A percentile compares a stretch with the other conserved stretches of the same genome.
phyloP scores from a whole-genome alignment of 2,113 vertebrate species.

The Nesoenas mayeri region DNA sequence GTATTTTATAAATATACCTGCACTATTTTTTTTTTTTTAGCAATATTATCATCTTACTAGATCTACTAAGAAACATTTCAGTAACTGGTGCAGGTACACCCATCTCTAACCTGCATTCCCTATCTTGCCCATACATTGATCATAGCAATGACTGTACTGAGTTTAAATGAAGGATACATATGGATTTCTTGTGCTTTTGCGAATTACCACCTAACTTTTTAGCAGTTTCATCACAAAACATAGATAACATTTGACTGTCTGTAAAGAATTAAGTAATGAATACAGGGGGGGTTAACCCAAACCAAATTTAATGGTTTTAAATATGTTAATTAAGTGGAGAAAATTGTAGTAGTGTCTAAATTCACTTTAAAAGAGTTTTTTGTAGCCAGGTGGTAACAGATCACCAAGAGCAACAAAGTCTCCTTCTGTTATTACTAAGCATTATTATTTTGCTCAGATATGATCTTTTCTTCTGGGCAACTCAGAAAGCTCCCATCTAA shows the following conservation, averaged over 20 bases:
- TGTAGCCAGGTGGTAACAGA: neutral
- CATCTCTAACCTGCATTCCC: neutral
- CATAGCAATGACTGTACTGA: neutral
- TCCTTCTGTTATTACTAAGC: neutral
- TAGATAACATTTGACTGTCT: neutral
- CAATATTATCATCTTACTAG: neutral
- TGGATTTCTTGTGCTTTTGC: neutral
- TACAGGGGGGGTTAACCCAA: neutral
- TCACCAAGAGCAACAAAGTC: neutral
- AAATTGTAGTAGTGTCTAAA: neutral
- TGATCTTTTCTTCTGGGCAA: neutral
- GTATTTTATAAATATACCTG: neutral
- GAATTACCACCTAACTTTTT: neutral
- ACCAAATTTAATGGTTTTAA: fast-evolving
- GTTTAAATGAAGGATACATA: neutral
- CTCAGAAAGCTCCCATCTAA: neutral
- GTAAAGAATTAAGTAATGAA: neutral
- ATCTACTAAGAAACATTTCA: neutral
- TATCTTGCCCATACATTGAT: neutral
- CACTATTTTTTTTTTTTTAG: neutral
- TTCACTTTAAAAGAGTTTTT: neutral
- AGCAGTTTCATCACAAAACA: neutral
- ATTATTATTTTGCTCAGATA: neutral
- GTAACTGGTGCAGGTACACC: neutral
- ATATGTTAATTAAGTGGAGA: neutral